Percentiles rank a stretch among this genome's conserved stretches.
These are phyloP conservation scores for Cataglyphis altisquamis DNA, from an alignment of 2,888 invertebrate genomes.

Conservation along the genomic window DNA sequence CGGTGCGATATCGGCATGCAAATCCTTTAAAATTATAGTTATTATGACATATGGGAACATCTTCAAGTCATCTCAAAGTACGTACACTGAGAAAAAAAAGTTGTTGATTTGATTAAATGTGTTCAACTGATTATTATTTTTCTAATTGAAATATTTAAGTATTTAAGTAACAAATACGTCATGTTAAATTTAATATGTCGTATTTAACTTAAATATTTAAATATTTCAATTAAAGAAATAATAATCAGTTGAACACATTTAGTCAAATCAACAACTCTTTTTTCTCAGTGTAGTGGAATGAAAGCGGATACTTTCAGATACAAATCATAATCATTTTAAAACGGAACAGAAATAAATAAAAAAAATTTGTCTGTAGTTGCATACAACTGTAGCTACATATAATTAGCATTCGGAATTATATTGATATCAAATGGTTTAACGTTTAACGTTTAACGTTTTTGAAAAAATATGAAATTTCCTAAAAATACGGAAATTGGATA, in stretches of 20 bases:
- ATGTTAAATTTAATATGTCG: no score
- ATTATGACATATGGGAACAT: slow-evolving; percentile 25
- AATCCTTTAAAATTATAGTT: slow-evolving; percentile 33
- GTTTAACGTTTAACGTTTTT: neutral
- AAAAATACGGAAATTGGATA: neutral
- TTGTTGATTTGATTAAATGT: no score
- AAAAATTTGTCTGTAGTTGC: neutral
- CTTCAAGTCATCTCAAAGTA: slow-evolving; percentile 22
- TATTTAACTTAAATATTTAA: no score
- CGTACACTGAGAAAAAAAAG: neutral
- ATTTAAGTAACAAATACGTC: no score
- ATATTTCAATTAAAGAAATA: no score
- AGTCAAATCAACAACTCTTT: no score
- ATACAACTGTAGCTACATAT: neutral
- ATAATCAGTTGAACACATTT: no score
- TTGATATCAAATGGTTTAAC: neutral
- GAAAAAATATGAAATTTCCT: neutral
- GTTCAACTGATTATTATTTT: no score
- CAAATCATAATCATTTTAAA: slow-evolving; percentile 5
- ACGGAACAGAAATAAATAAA: neutral
- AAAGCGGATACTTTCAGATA: slow-evolving; percentile 3
- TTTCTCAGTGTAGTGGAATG: neutral
- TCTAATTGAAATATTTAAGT: no score
- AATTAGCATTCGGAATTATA: neutral
- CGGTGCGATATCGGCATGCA: slow-evolving; percentile 8